These are phyloP conservation scores for Cyanocitta stelleri DNA, from an alignment of 2,113 vertebrate species.

Conservation along the genomic window DNA sequence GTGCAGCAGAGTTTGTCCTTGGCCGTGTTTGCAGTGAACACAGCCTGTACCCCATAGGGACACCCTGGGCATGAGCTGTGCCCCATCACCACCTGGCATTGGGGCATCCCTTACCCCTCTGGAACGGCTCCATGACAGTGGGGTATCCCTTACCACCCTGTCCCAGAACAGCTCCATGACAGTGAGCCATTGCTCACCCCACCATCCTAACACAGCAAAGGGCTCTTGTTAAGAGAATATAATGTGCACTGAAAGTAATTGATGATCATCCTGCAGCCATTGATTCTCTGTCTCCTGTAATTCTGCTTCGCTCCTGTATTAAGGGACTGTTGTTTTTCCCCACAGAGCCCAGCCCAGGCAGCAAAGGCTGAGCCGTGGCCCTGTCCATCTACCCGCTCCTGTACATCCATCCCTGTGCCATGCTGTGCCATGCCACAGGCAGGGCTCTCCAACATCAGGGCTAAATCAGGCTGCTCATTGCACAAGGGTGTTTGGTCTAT, in stretches of 20 bases:
- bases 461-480: background rate
- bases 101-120: background rate
- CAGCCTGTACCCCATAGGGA: background rate
- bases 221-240: background rate
- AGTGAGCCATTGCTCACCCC: background rate
- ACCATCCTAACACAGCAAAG: background rate
- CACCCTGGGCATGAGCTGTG: rapidly evolving
- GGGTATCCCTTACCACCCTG: background rate
- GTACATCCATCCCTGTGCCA: rapidly evolving
- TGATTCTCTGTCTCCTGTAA: background rate
- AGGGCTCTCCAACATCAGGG: background rate
- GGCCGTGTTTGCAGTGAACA: background rate
- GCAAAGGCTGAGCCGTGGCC: rapidly evolving
- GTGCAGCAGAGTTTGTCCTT: background rate
- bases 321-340: background rate
- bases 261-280: background rate
- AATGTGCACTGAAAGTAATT: background rate
- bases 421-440: rapidly evolving
- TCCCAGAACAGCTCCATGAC: background rate
- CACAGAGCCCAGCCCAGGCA: background rate
- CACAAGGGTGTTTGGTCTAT: background rate
- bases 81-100: rapidly evolving
- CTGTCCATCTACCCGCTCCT: rapidly evolving
- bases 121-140: background rate
- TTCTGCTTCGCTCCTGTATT: background rate